Conservation (phyloP, 2,113 vertebrate genomes). For the Hucho hucho region DNA sequence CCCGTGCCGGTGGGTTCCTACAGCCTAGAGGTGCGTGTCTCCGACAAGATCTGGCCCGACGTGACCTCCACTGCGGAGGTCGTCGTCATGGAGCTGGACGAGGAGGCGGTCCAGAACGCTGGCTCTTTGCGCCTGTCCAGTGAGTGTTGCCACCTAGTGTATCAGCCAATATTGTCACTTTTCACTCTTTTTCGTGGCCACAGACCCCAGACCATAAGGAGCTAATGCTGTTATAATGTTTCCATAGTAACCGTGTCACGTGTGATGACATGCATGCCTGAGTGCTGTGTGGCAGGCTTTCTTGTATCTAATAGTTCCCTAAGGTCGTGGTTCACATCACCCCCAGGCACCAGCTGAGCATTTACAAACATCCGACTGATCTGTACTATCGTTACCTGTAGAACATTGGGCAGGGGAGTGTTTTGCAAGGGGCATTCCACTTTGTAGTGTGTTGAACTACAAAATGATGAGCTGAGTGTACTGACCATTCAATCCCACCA, state of each 20-base stretch:
- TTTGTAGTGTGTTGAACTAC: too few species aligned
- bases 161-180: background rate
- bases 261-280: slow-evolving; percentile 6
- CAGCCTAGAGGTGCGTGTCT: slow-evolving; percentile 79
- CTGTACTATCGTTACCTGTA: too few species aligned
- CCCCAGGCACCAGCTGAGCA: too few species aligned
- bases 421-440: too few species aligned
- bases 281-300: background rate
- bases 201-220: background rate
- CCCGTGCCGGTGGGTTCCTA: slow-evolving; percentile 77
- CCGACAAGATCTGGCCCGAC: slow-evolving; percentile 84
- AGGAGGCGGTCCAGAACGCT: slow-evolving; percentile 74
- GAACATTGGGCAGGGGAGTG: too few species aligned
- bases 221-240: background rate
- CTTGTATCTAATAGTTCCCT: background rate
- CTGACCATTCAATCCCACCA: too few species aligned
- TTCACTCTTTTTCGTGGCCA: background rate
- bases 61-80: slow-evolving; percentile 80
- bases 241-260: background rate
- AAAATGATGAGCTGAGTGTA: too few species aligned
- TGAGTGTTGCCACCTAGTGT: slow-evolving; percentile 53
- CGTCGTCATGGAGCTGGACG: slow-evolving; percentile 76
- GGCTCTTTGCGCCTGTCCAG: slow-evolving; percentile 80
- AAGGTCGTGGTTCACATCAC: too few species aligned
- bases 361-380: too few species aligned